Conservation (phyloP, 2,888 invertebrate genomes). For the Trissolcus brochymenae region DNA sequence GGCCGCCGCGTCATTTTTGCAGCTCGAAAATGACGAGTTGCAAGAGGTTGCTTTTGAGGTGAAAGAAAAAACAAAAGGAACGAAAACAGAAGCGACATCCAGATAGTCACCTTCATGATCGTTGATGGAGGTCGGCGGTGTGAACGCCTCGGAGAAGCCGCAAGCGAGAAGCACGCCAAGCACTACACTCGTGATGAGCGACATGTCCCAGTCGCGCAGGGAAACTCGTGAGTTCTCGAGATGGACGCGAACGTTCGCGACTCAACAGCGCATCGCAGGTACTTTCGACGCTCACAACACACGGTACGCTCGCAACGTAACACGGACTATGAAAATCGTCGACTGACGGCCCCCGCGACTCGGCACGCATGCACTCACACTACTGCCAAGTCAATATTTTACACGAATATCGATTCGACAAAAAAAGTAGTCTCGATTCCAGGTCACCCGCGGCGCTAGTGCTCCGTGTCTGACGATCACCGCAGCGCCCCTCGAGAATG, state of each 20-base stretch:
- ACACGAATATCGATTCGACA: slow-evolving; percentile 75
- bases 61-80: not conserved
- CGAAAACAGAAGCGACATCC: not conserved
- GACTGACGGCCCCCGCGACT: slow-evolving; percentile 43
- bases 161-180: slow-evolving; percentile 67
- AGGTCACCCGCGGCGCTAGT: slow-evolving; percentile 59
- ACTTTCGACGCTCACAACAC: slow-evolving; percentile 57
- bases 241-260: slow-evolving; percentile 28
- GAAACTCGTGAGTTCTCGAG: slow-evolving; percentile 24
- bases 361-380: slow-evolving; percentile 57
- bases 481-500: not conserved
- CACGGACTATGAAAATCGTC: slow-evolving; percentile 56
- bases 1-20: slow-evolving; percentile 45
- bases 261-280: slow-evolving; percentile 65
- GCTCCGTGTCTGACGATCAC: not conserved
- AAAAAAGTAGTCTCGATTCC: slow-evolving; percentile 65
- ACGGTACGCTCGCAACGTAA: slow-evolving; percentile 65
- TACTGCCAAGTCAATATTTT: slow-evolving; percentile 73
- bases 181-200: slow-evolving; percentile 67
- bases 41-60: not conserved
- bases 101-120: slow-evolving; percentile 74
- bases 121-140: slow-evolving; percentile 72
- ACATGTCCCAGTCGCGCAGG: slow-evolving; percentile 61
- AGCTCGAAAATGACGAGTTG: not conserved
- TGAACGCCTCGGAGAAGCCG: slow-evolving; percentile 69